Conservation (phyloP, 2,113 vertebrate species). For the Mus musculus region GRCm39 chr16:74091501-74092000, state of each 20-base stretch:
- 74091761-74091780: background rate
- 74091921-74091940: background rate
- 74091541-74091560: background rate
- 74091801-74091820: background rate
- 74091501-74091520: background rate
- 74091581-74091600: background rate
- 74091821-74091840: background rate
- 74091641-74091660: background rate
- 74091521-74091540: background rate
- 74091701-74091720: background rate
- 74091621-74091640: background rate
- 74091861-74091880: background rate
- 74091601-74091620: background rate
- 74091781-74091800: background rate
- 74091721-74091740: background rate
- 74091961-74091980: too few species aligned
- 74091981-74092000: too few species aligned
- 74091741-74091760: background rate
- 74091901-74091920: background rate
- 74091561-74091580: background rate
- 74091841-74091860: background rate
- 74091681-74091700: background rate
- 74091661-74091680: background rate
- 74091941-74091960: background rate
- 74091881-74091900: background rate